Percentiles rank a stretch among this genome's conserved stretches.
Evolutionary conservation across 1,140 invertebrate genomes (phyloP).

Genomic region (Drosophila pseudoobscura): DNA sequence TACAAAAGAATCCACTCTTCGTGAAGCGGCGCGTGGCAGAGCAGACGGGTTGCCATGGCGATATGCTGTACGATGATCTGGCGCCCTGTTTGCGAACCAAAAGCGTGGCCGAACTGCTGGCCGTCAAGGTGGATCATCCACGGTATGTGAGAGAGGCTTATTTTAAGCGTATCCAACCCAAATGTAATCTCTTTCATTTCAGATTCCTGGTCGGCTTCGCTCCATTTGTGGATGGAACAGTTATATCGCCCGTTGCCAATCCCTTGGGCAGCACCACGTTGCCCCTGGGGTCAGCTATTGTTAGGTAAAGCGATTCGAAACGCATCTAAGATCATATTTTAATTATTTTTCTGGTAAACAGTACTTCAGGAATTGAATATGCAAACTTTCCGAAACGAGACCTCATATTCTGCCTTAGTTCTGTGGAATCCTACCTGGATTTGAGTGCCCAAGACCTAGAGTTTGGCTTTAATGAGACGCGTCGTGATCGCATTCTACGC

Average conservation of each 20-base stretch:
- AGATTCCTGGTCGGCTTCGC: constrained; percentile 94
- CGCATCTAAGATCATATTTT: neutral
- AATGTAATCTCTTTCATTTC: neutral
- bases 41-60: constrained; percentile 90
- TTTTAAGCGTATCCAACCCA: neutral
- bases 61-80: constrained; percentile 90
- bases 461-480: constrained; percentile 93
- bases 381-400: constrained; percentile 93
- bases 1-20: constrained; percentile 93
- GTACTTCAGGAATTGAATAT: constrained; percentile 89
- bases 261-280: constrained; percentile 70
- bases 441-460: constrained; percentile 90
- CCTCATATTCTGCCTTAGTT: constrained; percentile 90
- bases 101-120: constrained; percentile 88
- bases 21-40: constrained; percentile 92
- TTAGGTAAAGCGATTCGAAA: constrained; percentile 58
- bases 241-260: constrained; percentile 86
- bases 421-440: constrained; percentile 90
- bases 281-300: constrained; percentile 81
- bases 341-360: constrained; percentile 67
- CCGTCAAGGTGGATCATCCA: constrained; percentile 89
- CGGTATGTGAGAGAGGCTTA: constrained; percentile 66
- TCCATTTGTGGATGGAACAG: constrained; percentile 94
- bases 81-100: constrained; percentile 92
- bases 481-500: constrained; percentile 92